Evolutionary conservation across 2,888 invertebrate genomes (phyloP), one percentile per base, ranked within the genome.

Genomic region (Seira ritae): DNA sequence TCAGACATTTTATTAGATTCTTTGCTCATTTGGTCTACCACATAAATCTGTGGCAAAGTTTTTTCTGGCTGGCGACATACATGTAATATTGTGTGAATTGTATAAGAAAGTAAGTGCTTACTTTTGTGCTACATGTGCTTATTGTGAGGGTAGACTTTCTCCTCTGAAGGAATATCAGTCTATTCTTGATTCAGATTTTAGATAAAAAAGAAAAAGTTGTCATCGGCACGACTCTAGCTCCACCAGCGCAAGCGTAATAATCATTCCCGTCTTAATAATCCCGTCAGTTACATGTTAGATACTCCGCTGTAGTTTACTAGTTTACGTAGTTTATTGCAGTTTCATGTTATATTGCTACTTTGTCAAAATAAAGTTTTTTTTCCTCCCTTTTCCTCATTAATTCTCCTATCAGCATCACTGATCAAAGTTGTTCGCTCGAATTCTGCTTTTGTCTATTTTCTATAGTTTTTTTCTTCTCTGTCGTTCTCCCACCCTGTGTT

Each of bases 341-440:
- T 42, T 8, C 42, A 42, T 42, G 42, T 42, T 42, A 42, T 42
- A 42, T 42, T 42, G 12, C 42, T 42, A 42, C 42, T 42, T 42
- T 42, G 72, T 72, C 42, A 72, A 72, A 42, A 22, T 50, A 67
- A 17, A 60, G 60, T 6, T 12, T 55, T 60, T 72, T 2, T 67
- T 60, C 72, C n/a, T n/a, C n/a, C n/a, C n/a, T 24, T 24, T 50
- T 72, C 72, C 60, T 72, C 72, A 72, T 72, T 55, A 42, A 60
- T 72, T 72, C 31, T 24, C 72, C 72, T 72, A 72, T 72, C 72
- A 72, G 72, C 72, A 72, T 72, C 72, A 60, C 72, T 72, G 60
- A 72, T 72, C 72, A 72, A 72, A 60, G 72, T 72, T 46, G 60
- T 72, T 60, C 72, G 31, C n/a, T n/a, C n/a, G n/a, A n/a, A 42